Percentiles rank a stretch among this genome's conserved stretches.
These are phyloP conservation scores for Eupithecia insigniata DNA, from an alignment of 2,888 invertebrate genomes.

Conservation along the genomic window DNA sequence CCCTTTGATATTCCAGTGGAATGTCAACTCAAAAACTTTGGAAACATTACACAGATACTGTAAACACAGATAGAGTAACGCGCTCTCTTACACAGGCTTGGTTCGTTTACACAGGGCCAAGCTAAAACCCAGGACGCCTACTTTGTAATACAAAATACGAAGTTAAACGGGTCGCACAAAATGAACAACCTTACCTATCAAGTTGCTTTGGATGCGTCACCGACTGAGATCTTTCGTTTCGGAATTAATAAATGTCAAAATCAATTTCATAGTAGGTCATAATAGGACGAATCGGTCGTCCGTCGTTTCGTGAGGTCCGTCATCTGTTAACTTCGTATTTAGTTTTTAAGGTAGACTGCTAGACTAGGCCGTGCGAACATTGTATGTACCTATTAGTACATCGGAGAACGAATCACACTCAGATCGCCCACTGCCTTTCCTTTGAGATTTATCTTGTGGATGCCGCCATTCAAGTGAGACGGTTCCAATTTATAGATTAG, in stretches of 20 bases:
- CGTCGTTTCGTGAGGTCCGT: neutral
- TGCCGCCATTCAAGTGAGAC: slow-evolving; percentile 51
- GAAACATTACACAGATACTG: slow-evolving; percentile 21
- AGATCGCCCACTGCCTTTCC: slow-evolving; percentile 57
- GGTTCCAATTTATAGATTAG: slow-evolving; percentile 49
- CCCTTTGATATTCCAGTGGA: neutral
- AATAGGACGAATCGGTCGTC: neutral
- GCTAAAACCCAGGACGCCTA: slow-evolving; percentile 49
- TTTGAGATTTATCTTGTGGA: slow-evolving; percentile 58
- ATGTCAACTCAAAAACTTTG: slow-evolving; percentile 17
- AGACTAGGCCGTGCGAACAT: slow-evolving; percentile 46
- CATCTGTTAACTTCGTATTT: neutral
- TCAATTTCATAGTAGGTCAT: neutral
- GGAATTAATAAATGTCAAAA: neutral
- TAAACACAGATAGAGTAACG: slow-evolving; percentile 28
- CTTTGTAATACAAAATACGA: neutral
- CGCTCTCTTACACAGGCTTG: slow-evolving; percentile 48
- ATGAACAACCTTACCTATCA: neutral
- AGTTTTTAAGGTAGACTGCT: neutral
- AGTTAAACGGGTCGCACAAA: neutral
- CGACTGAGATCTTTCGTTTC: neutral
- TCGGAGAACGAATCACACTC: slow-evolving; percentile 61
- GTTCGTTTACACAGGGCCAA: slow-evolving; percentile 53
- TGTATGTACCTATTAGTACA: slow-evolving; percentile 52
- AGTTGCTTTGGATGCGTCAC: neutral